Evolutionary conservation across 2,113 vertebrate species (phyloP).

Genomic region (Sialia sialis): DNA sequence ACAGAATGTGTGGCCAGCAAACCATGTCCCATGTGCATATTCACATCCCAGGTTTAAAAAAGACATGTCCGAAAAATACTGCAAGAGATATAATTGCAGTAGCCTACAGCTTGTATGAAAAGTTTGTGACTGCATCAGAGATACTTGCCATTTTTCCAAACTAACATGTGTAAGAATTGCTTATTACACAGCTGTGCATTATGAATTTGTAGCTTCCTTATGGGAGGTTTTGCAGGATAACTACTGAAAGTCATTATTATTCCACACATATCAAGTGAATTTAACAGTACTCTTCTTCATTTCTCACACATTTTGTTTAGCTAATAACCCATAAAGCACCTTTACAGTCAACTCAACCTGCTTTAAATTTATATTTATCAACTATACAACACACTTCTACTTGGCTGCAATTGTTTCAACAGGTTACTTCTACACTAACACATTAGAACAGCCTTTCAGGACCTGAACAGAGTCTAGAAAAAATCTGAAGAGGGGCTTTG

Average conservation of each 20-base stretch:
- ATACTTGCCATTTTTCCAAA: not conserved
- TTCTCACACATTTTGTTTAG: not conserved
- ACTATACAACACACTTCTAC: not conserved
- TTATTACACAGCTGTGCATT: not conserved
- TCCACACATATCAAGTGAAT: not conserved
- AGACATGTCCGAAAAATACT: not conserved
- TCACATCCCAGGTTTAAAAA: not conserved
- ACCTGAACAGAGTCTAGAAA: not conserved
- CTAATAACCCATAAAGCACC: not conserved
- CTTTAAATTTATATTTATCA: not conserved
- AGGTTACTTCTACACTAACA: not conserved
- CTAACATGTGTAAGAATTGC: not conserved
- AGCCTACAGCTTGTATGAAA: not conserved
- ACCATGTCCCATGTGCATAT: not conserved
- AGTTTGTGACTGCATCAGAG: not conserved
- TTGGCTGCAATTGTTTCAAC: not conserved
- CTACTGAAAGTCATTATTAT: not conserved
- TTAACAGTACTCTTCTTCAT: not conserved
- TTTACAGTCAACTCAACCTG: not conserved
- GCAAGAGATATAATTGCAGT: not conserved
- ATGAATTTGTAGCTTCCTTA: not conserved
- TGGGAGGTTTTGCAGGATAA: not conserved
- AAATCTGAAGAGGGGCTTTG: not conserved
- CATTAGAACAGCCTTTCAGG: not conserved
- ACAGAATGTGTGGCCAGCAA: not conserved